Evolutionary conservation across 1,140 invertebrate species (phyloP), one percentile per base, ranked within the genome.

Genomic region (Archivesica marissinica): DNA sequence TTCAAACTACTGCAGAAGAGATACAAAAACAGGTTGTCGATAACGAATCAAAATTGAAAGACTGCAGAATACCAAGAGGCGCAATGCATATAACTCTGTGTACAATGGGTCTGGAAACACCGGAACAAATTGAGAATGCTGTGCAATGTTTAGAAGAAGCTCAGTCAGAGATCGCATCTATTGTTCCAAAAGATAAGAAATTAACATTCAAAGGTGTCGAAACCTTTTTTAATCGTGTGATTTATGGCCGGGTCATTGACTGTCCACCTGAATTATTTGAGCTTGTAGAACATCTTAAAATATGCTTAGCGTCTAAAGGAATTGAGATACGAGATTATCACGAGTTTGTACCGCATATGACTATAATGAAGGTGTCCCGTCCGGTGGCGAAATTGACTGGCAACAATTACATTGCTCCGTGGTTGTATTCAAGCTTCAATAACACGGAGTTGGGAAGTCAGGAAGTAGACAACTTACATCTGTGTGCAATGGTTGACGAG

Each of bases 291-390:
- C 88, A 91, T 28, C 17, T 94, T 6, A 92, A 91, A 87, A 75
- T 88, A 9, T 85, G 87, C 86, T 75, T 95, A 23, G 77, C 87
- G 20, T 86, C 92, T 28, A 88, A 87, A 25, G 93, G 93, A 13
- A 74, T 94, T 13, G 88, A 92, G 15, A 91, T 93, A 7, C 74
- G 92, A 28, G 89, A 90, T 52, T 86, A 88, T 66, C 87, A 90
- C 70, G 93, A 94, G 77, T 95, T 94, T 91, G 90, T 94, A 39
- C 94, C 94, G 9, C 94, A 95, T 85, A 91, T 94, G 88, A 94
- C 94, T 11, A 80, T 94, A 30, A 91, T 94, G 88, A 95, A 95
- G 81, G 85, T 94, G 0, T 91, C 89, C 17, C 89, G 93, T 9
- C 89, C 92, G 17, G 88, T 92, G 33, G 87, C 91, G 0, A 86